Conservation (phyloP, 2,797 vertebrate genomes). For the Neosalanx taihuensis region DNA sequence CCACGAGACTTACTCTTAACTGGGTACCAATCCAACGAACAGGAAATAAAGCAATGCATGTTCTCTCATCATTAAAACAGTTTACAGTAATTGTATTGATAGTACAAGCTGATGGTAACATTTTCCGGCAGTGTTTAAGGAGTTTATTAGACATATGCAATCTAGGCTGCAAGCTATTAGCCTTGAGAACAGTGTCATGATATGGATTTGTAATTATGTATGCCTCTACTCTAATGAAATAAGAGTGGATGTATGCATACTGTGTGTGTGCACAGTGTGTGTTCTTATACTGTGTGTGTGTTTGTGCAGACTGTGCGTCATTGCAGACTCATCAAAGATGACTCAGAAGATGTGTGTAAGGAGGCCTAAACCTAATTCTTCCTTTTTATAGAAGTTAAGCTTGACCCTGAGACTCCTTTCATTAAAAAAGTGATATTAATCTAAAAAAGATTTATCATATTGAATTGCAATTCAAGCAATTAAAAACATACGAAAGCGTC, state of each 20-base stretch:
- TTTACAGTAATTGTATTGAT: not conserved
- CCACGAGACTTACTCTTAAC: not conserved
- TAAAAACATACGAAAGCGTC: constrained; percentile 23
- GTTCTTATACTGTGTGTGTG: not conserved
- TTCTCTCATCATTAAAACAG: not conserved
- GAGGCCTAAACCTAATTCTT: constrained; percentile 18
- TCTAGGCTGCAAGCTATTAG: not conserved
- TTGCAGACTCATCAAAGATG: not conserved
- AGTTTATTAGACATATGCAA: not conserved
- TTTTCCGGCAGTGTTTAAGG: not conserved
- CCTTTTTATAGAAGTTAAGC: constrained; percentile 29
- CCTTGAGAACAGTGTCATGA: not conserved
- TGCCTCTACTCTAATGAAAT: not conserved
- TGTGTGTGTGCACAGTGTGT: too few relatives aligned
- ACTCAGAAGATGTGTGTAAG: constrained; percentile 21
- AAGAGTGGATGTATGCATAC: not conserved
- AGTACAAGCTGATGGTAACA: too few relatives aligned
- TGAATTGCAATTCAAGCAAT: not conserved
- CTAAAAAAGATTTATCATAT: constrained; percentile 7
- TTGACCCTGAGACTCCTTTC: constrained; percentile 29
- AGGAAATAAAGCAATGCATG: not conserved
- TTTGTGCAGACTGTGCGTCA: not conserved
- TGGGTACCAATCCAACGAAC: not conserved
- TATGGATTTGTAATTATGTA: not conserved
- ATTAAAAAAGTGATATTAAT: constrained; percentile 15